Percentiles rank a stretch among this genome's conserved stretches.
These are phyloP conservation scores for Dryobota labecula DNA, from an alignment of 2,888 invertebrate genomes.

Conservation along the genomic window DNA sequence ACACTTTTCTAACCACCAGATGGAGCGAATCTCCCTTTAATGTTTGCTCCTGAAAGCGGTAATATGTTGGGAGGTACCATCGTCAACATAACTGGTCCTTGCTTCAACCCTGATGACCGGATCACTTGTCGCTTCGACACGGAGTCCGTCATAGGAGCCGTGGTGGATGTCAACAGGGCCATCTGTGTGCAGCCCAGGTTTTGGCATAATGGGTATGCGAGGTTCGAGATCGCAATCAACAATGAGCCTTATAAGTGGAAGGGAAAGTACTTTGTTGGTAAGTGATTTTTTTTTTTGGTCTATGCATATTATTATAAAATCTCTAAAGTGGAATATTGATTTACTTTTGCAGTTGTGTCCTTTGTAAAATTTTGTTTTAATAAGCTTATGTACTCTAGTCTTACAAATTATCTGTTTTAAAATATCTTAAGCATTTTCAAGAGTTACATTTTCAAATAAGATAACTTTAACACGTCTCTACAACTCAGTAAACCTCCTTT, in stretches of 20 bases:
- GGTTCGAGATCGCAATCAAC: slow-evolving; percentile 96
- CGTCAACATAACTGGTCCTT: slow-evolving; percentile 99
- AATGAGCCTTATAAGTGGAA: slow-evolving; percentile 96
- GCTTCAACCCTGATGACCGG: slow-evolving; percentile 94
- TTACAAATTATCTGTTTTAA: neutral
- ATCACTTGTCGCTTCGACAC: slow-evolving; percentile 96
- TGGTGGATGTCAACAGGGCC: slow-evolving; percentile 95
- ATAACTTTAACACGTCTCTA: neutral
- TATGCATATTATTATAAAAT: too few species aligned
- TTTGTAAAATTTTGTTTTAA: neutral
- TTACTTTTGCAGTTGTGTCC: neutral
- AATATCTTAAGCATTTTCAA: neutral
- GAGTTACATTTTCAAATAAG: neutral
- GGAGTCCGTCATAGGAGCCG: slow-evolving; percentile 94
- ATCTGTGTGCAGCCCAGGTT: slow-evolving; percentile 97
- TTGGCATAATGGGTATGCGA: slow-evolving; percentile 96
- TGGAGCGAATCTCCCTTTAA: slow-evolving; percentile 94
- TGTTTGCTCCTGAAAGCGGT: slow-evolving; percentile 98
- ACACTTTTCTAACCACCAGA: slow-evolving; percentile 85
- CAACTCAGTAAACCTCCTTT: neutral
- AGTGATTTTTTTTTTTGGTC: slow-evolving; percentile 76
- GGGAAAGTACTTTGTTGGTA: slow-evolving; percentile 97
- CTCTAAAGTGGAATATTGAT: too few species aligned
- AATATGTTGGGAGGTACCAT: slow-evolving; percentile 99
- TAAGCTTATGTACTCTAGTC: neutral